Conservation (phyloP, 2,888 invertebrate genomes). For the Drosophila hamatofila region DNA sequence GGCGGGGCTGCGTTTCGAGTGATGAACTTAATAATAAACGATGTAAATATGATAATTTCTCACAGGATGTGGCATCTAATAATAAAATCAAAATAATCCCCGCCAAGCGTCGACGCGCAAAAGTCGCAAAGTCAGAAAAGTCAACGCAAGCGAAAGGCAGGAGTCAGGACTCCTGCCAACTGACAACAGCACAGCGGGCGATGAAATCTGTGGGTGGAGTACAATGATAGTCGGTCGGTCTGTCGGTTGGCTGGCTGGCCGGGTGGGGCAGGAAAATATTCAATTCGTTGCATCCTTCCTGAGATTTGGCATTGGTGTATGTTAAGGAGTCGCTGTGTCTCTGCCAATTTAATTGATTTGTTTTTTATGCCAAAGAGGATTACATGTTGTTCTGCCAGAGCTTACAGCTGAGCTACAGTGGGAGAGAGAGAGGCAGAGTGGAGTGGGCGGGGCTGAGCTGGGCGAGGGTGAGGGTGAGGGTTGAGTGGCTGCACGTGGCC, state of each 20-base stretch:
- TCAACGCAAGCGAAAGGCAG: slow-evolving; percentile 4
- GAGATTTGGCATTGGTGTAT: slow-evolving; percentile 59
- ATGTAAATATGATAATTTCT: slow-evolving; percentile 86
- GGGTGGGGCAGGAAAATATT: slow-evolving; percentile 77
- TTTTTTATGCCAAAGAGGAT: slow-evolving; percentile 85
- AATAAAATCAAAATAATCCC: slow-evolving; percentile 85
- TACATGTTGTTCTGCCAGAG: slow-evolving; percentile 78
- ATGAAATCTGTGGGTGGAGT: slow-evolving; percentile 36
- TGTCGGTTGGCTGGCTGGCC: background rate
- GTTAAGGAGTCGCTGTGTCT: slow-evolving; percentile 42
- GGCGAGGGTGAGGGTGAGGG: slow-evolving; percentile 53
- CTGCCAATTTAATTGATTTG: slow-evolving; percentile 84
- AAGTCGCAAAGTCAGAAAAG: slow-evolving; percentile 52
- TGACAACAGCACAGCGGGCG: slow-evolving; percentile 77
- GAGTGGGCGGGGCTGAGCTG: background rate
- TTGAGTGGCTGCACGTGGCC: slow-evolving; percentile 79
- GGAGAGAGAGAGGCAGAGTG: too few relatives aligned
- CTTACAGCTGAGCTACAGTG: slow-evolving; percentile 63
- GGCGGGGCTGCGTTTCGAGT: slow-evolving; percentile 72
- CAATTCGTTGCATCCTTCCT: slow-evolving; percentile 84
- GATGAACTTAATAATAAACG: slow-evolving; percentile 86
- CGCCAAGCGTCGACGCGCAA: slow-evolving; percentile 51
- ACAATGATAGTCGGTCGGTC: background rate
- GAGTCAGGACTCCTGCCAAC: slow-evolving; percentile 10
- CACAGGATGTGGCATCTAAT: slow-evolving; percentile 85